Base-by-base conservation (phyloP, 2,888 invertebrate genomes). In the Dysmachus trigonus region DNA sequence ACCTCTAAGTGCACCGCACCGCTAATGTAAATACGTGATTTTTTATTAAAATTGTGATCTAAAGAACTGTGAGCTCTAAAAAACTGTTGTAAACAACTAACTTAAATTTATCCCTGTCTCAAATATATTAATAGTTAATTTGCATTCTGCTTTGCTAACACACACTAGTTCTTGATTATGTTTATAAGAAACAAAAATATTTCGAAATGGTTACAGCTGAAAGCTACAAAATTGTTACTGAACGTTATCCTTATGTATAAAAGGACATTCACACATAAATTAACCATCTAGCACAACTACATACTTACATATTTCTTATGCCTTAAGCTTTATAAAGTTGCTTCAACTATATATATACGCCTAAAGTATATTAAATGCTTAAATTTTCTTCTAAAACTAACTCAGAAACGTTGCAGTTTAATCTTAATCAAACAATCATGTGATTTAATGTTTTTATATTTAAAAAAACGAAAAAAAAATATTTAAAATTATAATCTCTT, bases 241-340 rank as follows among this genome's bases (percentile, higher is more conserved):
- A 18, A 27, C 53, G 31, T 41, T 82, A 27, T 8, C 33, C 62
- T 62, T 22, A 62, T 62, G 62, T 62, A 62, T 62, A 62, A n/a
- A n/a, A 62, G 62, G 10, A 62, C 62, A 62, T 22, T 27, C 62
- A 62, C 62, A 62, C 22, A n/a, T n/a, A n/a, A 62, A 62, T 27
- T 62, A 62, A 53, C 62, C 31, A 79, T 22, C 62, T 82, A 82
- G 81, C 81, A 82, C 81, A 82, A 82, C 31, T 53, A 62, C 35
- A 82, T 82, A 62, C 22, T 82, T 82, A 31, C 18, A 53, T 82
- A 82, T 82, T 82, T 82, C 62, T 82, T 62, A 53, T 82, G 81
- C 81, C 81, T 82, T 82, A 62, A 82, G 81, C 81, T 82, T 82
- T 82, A 27, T 82, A 53, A 82, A 82, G 81, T 82, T 53, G 35